Percentiles rank a stretch among this genome's conserved stretches.
phyloP scores from a whole-genome alignment of 2,113 vertebrate genomes.

The Pollachius pollachius region DNA sequence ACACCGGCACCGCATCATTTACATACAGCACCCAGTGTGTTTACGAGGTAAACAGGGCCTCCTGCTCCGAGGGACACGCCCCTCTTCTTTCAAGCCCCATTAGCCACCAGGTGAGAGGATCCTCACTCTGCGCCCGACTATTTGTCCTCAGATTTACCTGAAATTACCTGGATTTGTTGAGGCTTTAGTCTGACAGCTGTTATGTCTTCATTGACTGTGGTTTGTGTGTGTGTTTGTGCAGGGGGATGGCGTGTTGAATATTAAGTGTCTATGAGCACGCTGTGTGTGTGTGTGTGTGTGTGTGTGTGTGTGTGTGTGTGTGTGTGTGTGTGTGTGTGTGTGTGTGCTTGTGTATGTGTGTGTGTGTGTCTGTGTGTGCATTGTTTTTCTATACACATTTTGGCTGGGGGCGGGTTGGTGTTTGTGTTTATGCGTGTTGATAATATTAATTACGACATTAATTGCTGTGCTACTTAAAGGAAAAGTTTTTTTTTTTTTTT shows the following conservation, averaged over 20 bases:
- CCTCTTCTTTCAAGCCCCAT: background rate
- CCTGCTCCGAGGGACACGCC: background rate
- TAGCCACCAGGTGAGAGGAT: background rate
- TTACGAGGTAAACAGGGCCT: background rate
- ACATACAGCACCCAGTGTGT: too few relatives aligned
- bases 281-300: background rate
- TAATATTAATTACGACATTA: too few relatives aligned
- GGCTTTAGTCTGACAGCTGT: slow-evolving; percentile 1
- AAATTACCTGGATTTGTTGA: slow-evolving; percentile 17
- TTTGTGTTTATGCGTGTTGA: slow-evolving; percentile 8
- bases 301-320: slow-evolving; percentile 22
- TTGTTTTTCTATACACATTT: slow-evolving; percentile 6
- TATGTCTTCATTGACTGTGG: background rate
- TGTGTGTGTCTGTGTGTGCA: background rate
- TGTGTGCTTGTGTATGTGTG: background rate
- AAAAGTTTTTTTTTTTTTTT: too few relatives aligned
- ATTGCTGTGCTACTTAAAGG: too few relatives aligned
- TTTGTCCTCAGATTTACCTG: background rate
- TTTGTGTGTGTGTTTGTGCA: slow-evolving; percentile 13
- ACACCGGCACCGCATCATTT: background rate
- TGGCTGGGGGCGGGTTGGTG: background rate
- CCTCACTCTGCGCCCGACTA: background rate
- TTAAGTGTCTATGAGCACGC: background rate
- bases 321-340: slow-evolving; percentile 4
- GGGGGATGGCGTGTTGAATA: too few relatives aligned